These are phyloP conservation scores for Syngnathus typhle DNA, from an alignment of 2,113 vertebrate genomes.

Conservation along the genomic window DNA sequence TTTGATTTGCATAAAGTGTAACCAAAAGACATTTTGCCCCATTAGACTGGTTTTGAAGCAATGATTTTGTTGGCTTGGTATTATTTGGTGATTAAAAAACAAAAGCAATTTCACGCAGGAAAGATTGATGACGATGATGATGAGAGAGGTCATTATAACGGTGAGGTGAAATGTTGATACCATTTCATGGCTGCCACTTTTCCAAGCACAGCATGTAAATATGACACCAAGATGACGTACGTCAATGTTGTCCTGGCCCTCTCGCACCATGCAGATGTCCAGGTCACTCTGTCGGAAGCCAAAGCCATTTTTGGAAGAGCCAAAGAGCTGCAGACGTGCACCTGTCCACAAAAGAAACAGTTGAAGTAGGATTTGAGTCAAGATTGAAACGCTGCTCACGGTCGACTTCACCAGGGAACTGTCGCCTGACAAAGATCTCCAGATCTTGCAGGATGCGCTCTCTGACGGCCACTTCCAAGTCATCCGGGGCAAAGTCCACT, in stretches of 20 bases:
- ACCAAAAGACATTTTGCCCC: too few relatives aligned
- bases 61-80: too few relatives aligned
- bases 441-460: constrained; percentile 83
- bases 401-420: constrained; percentile 78
- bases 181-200: too few relatives aligned
- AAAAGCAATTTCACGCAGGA: too few relatives aligned
- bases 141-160: too few relatives aligned
- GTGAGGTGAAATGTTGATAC: too few relatives aligned
- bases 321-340: constrained; percentile 84
- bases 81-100: too few relatives aligned
- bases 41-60: too few relatives aligned
- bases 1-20: too few relatives aligned
- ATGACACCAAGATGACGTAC: constrained; percentile 47
- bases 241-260: constrained; percentile 81
- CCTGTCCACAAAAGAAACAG: constrained; percentile 56
- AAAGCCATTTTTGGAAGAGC: constrained; percentile 94
- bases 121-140: too few relatives aligned
- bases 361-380: accelerated
- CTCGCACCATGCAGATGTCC: constrained; percentile 90
- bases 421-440: constrained; percentile 79
- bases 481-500: constrained; percentile 82
- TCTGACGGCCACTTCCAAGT: constrained; percentile 77
- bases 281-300: constrained; percentile 93
- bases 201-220: background rate
- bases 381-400: too few relatives aligned